Base-by-base conservation (phyloP, 2,113 vertebrate genomes). In the Coryphaenoides rupestris region DNA sequence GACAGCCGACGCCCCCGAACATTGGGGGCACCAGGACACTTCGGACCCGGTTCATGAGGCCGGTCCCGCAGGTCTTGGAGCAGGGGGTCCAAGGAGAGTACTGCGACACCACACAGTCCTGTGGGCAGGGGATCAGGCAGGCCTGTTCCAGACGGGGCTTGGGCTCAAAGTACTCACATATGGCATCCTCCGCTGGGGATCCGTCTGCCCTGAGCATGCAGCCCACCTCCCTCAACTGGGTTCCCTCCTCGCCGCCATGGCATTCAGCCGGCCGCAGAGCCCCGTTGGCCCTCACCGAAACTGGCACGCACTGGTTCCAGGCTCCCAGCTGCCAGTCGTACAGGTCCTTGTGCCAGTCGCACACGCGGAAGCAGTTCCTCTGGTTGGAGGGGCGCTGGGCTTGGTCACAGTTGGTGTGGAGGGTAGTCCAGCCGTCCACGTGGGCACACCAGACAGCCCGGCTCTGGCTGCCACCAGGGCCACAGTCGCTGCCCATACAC, bases 401-500 rank as follows among this genome's bases (percentile, higher is more conserved):
- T 83, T 93, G 94, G 75, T 88, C 92, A 74, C 97, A 99, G 90
- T 99, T 99, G 0, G 93, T 95, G 60, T 93, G 92, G 46, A 98
- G 84, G 0, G 97, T 98, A 0, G 96, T 98, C 96, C 97, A 98
- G 63, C 96, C 96, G 21, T 99, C 96, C 66, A 91, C 91, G 0
- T 99, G 97, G 69, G 95, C 95, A 0, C 97, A 99, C 97, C 96
- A 99, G 50, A 99, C 95, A 0, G 94, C 94, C 40, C 97, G 90
- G 1, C 94, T 98, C 69, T 99, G 96, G 82, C 93, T 94, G 57
- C 97, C 97, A 1, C 96, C 97, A 0, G 93, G 95, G 0, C 97
- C 97, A 0, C 97, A 99, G 7, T 95, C 95, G 2, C 95, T 96
- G 72, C 96, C 96, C 95, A 98, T 98, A 78, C 97, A 99, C 50